Conservation (phyloP, 2,797 vertebrate species). For the Argya squamiceps region DNA sequence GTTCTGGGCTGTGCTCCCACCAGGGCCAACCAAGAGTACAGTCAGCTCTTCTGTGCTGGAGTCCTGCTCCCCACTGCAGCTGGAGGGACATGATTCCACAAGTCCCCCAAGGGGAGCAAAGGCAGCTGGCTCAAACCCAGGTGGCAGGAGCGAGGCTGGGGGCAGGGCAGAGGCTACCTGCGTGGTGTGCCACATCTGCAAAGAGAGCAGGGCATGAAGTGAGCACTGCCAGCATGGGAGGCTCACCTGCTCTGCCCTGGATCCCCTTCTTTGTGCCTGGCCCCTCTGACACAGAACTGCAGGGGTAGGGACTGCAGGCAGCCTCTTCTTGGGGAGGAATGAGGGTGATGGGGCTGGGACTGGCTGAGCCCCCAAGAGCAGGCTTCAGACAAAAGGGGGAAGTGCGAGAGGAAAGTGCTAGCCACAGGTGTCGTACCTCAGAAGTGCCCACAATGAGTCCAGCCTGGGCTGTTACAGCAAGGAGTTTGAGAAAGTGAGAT, state of each 20-base stretch:
- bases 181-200: conserved; percentile 64
- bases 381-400: neutral
- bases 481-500: neutral
- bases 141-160: conserved; percentile 17
- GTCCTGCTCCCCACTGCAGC: neutral
- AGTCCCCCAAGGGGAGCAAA: neutral
- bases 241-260: neutral
- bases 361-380: neutral
- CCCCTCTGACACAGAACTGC: rapidly evolving
- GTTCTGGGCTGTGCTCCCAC: neutral
- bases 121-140: conserved; percentile 53
- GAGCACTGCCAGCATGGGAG: neutral
- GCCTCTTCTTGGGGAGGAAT: neutral
- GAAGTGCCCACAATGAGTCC: neutral
- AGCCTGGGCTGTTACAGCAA: neutral
- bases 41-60: neutral
- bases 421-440: neutral
- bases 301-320: neutral
- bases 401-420: neutral
- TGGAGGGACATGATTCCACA: neutral
- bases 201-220: neutral
- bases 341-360: neutral
- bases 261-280: neutral
- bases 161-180: conserved; percentile 59
- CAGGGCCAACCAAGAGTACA: neutral